Conservation (phyloP, 2,888 invertebrate genomes). For the Trichopria drosophilae region DNA sequence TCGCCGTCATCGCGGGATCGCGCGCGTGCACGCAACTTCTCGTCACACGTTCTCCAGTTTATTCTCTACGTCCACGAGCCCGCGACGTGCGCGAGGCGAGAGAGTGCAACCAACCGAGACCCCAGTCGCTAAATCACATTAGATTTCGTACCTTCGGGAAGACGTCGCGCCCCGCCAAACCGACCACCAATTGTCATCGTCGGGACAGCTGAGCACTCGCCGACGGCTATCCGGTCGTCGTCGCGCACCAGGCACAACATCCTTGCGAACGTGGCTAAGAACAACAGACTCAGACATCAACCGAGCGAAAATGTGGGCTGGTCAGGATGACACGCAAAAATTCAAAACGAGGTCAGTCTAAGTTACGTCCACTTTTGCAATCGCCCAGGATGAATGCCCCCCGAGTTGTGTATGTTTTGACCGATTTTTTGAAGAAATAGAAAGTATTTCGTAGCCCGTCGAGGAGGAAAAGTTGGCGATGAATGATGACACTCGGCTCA, state of each 20-base stretch:
- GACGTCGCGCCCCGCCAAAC: slow-evolving; percentile 10
- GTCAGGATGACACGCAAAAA: slow-evolving; percentile 52
- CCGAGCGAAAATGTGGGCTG: slow-evolving; percentile 54
- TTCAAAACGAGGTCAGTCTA: slow-evolving; percentile 54
- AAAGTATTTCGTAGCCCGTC: too few relatives aligned
- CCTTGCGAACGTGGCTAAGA: slow-evolving; percentile 14
- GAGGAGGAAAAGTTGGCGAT: too few relatives aligned
- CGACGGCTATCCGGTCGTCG: slow-evolving; percentile 29
- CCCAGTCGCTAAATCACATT: too few relatives aligned
- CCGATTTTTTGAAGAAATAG: too few relatives aligned
- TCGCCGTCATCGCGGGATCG: too few relatives aligned
- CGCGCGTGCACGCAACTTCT: slow-evolving; percentile 10
- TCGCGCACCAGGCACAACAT: slow-evolving; percentile 31
- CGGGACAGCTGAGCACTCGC: slow-evolving; percentile 2
- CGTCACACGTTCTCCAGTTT: slow-evolving; percentile 14
- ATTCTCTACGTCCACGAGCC: slow-evolving; percentile 26
- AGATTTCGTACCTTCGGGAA: slow-evolving; percentile 18
- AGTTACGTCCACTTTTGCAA: too few relatives aligned
- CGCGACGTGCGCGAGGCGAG: too few relatives aligned
- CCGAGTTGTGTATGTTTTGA: too few relatives aligned
- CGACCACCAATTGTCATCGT: neutral
- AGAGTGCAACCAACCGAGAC: slow-evolving; percentile 34
- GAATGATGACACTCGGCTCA: too few relatives aligned
- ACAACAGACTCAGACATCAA: too few relatives aligned
- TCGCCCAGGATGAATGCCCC: too few relatives aligned